Evolutionary conservation across 2,797 vertebrate genomes (phyloP).

Genomic region (Cyclopterus lumpus): DNA sequence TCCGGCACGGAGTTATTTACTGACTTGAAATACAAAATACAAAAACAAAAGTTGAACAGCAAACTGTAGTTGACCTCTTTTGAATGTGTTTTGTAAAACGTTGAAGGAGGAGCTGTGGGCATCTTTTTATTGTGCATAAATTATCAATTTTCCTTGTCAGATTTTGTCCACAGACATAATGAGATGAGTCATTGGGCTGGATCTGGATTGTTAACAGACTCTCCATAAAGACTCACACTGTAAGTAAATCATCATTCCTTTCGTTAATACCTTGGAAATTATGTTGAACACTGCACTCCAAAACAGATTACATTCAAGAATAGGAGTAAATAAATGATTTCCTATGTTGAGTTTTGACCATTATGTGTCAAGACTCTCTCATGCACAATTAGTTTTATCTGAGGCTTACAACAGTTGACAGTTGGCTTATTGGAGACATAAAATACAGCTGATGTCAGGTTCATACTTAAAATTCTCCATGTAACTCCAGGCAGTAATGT

Average conservation of each 20-base stretch:
- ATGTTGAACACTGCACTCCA: conserved; percentile 25
- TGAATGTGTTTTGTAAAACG: neutral
- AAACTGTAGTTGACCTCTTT: conserved; percentile 56
- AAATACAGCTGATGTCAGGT: conserved; percentile 46
- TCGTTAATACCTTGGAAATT: conserved; percentile 34
- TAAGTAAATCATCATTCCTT: conserved; percentile 49
- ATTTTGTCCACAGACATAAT: conserved; percentile 21
- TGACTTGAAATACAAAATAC: too few relatives aligned
- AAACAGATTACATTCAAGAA: conserved; percentile 28
- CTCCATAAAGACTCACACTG: conserved; percentile 11
- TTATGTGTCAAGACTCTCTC: conserved; percentile 26
- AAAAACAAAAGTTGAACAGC: conserved; percentile 39
- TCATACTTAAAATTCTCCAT: conserved; percentile 44
- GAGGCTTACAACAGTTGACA: conserved; percentile 44
- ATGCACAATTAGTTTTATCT: conserved; percentile 38
- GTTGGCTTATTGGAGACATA: conserved; percentile 42
- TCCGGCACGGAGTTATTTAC: conserved; percentile 24
- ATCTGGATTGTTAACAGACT: conserved; percentile 52
- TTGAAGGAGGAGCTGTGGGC: neutral
- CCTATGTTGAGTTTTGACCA: conserved; percentile 9
- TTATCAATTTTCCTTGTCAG: conserved; percentile 16
- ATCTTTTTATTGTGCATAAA: neutral
- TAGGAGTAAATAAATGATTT: conserved; percentile 8
- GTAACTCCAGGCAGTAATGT: conserved; percentile 20
- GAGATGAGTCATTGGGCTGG: conserved; percentile 24